phyloP scores from a whole-genome alignment of 2,797 vertebrate genomes.

The Ctenosaura bakeri region DNA sequence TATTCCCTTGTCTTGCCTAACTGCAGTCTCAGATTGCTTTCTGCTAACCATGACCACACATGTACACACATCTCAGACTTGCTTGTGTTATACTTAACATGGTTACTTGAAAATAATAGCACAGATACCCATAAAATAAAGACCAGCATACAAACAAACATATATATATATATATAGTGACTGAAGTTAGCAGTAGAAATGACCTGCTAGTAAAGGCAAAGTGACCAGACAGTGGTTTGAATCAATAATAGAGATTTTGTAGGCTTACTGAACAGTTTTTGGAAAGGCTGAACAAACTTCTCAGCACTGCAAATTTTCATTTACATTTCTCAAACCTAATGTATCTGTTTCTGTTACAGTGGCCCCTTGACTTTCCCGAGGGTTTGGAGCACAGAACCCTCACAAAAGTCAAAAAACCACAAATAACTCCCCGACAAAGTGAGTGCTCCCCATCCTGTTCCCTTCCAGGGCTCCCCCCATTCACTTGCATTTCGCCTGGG shows the following conservation, averaged over 20 bases:
- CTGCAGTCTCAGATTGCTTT: neutral
- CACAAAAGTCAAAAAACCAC: too few relatives aligned
- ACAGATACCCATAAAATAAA: neutral
- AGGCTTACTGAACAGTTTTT: neutral
- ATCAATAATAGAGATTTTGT: neutral
- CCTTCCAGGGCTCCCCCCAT: too few relatives aligned
- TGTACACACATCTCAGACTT: neutral
- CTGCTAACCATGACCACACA: too few relatives aligned
- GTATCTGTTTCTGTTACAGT: neutral
- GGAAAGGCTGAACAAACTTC: neutral
- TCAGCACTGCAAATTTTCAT: neutral
- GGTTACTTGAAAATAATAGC: neutral
- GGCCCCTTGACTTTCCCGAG: too few relatives aligned
- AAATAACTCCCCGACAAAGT: too few relatives aligned
- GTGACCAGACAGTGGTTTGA: neutral
- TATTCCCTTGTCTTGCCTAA: neutral
- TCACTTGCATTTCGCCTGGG: too few relatives aligned
- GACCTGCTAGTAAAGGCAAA: neutral
- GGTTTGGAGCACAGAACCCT: too few relatives aligned
- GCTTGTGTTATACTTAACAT: neutral
- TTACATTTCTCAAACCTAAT: neutral
- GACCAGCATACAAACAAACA: neutral
- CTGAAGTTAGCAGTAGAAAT: neutral
- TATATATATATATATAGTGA: neutral
- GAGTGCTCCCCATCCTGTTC: too few relatives aligned